phyloP scores from a whole-genome alignment of 2,113 vertebrate species.

The Regulus satrapa region DNA sequence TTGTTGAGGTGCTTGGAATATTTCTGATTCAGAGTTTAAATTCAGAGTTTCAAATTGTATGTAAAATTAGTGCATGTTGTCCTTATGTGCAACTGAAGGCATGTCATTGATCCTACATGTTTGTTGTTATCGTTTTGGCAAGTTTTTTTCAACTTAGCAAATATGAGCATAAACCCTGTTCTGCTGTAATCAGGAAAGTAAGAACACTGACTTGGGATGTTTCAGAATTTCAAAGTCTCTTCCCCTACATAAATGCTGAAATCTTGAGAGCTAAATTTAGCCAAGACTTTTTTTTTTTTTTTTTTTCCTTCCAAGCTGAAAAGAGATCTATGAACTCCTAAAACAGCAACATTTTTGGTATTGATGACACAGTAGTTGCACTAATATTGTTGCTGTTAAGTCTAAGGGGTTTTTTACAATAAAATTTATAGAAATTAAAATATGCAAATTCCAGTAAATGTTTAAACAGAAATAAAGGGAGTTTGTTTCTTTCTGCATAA shows the following conservation, averaged over 20 bases:
- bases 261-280: background rate
- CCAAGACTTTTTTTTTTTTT: background rate
- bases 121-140: background rate
- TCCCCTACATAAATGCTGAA: background rate
- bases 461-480: background rate
- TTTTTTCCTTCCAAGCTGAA: background rate
- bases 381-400: background rate
- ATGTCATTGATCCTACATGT: background rate
- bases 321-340: background rate
- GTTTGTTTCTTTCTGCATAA: background rate
- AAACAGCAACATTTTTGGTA: background rate
- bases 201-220: background rate
- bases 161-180: background rate
- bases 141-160: background rate
- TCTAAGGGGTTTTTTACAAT: background rate
- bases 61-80: background rate
- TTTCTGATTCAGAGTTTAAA: background rate
- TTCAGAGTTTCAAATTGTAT: slow-evolving; percentile 3
- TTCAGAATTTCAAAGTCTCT: background rate
- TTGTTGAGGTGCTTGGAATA: background rate
- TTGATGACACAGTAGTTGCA: background rate
- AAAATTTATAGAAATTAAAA: background rate
- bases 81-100: background rate
- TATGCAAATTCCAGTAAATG: background rate
- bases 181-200: background rate